Evolutionary conservation across 2,888 invertebrate species (phyloP).

Genomic region (Philereme transversata): DNA sequence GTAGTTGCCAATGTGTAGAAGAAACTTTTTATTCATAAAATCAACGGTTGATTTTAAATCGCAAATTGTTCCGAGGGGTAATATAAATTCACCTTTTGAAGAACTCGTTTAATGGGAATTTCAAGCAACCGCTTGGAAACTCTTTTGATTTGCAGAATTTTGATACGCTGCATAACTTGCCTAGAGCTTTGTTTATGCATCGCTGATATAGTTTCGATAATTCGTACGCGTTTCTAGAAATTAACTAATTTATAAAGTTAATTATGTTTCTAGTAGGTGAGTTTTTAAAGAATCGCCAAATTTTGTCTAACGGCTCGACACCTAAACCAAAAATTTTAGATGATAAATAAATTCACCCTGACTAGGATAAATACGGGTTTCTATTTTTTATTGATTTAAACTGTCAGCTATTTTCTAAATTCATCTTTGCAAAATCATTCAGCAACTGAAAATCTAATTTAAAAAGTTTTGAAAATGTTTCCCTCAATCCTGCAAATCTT

Average conservation of each 20-base stretch:
- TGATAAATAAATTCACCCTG: too few relatives aligned
- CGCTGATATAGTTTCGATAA: too few relatives aligned
- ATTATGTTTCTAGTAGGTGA: too few relatives aligned
- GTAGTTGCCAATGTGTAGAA: not conserved
- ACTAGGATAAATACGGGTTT: too few relatives aligned
- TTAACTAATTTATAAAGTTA: too few relatives aligned
- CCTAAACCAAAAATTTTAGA: too few relatives aligned
- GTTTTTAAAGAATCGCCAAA: too few relatives aligned
- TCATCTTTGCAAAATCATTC: constrained; percentile 18
- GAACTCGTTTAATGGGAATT: constrained; percentile 70
- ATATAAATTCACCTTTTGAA: constrained; percentile 68
- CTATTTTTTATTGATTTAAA: too few relatives aligned
- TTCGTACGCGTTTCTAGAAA: too few relatives aligned
- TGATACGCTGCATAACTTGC: constrained; percentile 53
- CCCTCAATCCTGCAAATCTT: constrained; percentile 43
- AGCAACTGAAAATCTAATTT: constrained; percentile 27
- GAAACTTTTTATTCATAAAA: constrained; percentile 11
- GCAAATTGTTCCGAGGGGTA: constrained; percentile 55
- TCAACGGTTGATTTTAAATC: constrained; percentile 45
- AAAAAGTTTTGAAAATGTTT: constrained; percentile 35
- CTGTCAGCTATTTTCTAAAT: too few relatives aligned
- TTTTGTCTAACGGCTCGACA: too few relatives aligned
- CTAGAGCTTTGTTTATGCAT: too few relatives aligned
- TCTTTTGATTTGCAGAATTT: constrained; percentile 75
- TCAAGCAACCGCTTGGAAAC: constrained; percentile 70